These are phyloP conservation scores for Palythoa grandiflora DNA, from an alignment of 92 coral and sea anemone species.

Conservation along the genomic window DNA sequence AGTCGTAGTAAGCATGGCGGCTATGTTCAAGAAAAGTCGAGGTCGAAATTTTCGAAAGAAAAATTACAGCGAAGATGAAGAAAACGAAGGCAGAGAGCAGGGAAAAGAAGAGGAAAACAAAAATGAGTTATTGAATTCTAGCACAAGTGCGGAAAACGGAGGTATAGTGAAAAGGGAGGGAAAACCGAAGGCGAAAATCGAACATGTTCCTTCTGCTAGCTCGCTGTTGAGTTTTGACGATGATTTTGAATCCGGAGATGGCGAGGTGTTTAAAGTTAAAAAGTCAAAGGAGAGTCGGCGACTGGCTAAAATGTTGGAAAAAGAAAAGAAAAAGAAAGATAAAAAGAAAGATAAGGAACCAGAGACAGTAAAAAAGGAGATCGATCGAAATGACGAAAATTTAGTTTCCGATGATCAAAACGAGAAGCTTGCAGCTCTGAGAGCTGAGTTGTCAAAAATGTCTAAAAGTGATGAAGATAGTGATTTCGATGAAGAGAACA, in stretches of 20 bases:
- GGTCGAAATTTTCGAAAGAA: conserved; percentile 93
- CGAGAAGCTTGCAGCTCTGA: conserved; percentile 80
- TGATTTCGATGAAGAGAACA: conserved; percentile 55
- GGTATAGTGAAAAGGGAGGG: conserved; percentile 37
- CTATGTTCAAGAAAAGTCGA: conserved; percentile 87
- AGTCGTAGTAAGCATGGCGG: conserved; percentile 72
- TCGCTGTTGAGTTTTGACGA: conserved; percentile 92
- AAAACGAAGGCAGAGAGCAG: conserved; percentile 50
- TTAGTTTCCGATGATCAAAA: conserved; percentile 38
- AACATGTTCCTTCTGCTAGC: conserved; percentile 71
- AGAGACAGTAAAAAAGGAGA: conserved; percentile 38
- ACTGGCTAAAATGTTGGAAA: conserved; percentile 80
- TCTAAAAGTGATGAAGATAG: conserved; percentile 81
- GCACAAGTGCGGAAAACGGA: conserved; percentile 35
- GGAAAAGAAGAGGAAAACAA: conserved; percentile 66
- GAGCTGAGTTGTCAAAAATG: conserved; percentile 93
- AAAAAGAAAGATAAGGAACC: conserved; percentile 32
- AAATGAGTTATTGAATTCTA: conserved; percentile 47
- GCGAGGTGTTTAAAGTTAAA: conserved; percentile 89
- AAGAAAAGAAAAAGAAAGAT: conserved; percentile 78
- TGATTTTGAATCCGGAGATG: conserved; percentile 54
- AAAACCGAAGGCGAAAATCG: conserved; percentile 61
- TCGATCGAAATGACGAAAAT: neutral
- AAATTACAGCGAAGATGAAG: conserved; percentile 77
- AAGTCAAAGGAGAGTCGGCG: conserved; percentile 98